Percentiles rank a stretch among this genome's conserved stretches.
Conservation (phyloP, 1,140 invertebrate genomes). For the Drosophila repleta region DNA sequence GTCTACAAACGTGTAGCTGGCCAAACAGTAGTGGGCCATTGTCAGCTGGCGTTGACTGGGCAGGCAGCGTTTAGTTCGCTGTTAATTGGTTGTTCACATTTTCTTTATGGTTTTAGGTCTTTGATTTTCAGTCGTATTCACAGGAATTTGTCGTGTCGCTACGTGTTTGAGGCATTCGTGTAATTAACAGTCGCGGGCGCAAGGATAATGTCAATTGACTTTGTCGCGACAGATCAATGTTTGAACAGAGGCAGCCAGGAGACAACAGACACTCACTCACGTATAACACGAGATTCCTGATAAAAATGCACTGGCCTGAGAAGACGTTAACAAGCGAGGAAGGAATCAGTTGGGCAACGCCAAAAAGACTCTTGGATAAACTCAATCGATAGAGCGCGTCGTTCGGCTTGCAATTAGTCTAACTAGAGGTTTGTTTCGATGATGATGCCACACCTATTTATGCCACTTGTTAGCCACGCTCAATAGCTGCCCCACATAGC, state of each 20-base stretch:
- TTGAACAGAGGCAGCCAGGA: conserved; percentile 43
- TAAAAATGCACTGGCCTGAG: conserved; percentile 33
- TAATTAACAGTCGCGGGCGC: conserved; percentile 64
- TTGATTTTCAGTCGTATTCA: conserved; percentile 53
- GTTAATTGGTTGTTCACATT: conserved; percentile 72
- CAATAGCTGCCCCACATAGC: conserved; percentile 44
- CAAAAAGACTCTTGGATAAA: too few species aligned
- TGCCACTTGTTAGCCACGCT: conserved; percentile 32
- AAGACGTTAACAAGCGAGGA: neutral
- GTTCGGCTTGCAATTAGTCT: neutral
- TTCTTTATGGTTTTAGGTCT: conserved; percentile 41
- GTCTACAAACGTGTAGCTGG: conserved; percentile 7
- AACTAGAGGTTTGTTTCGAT: neutral
- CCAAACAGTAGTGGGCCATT: conserved; percentile 75
- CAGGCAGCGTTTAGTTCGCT: conserved; percentile 52
- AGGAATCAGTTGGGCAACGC: neutral
- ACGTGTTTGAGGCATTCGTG: conserved; percentile 53
- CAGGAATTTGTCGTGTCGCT: conserved; percentile 70
- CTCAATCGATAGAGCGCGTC: too few species aligned
- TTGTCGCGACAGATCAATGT: conserved; percentile 73
- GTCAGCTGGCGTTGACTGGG: conserved; percentile 53
- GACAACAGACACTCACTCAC: neutral
- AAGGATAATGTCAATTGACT: conserved; percentile 74
- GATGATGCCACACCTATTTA: conserved; percentile 32
- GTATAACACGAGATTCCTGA: conserved; percentile 40